Base-by-base conservation (phyloP, 2,113 vertebrate genomes). In the Rhynchomys soricoides region DNA sequence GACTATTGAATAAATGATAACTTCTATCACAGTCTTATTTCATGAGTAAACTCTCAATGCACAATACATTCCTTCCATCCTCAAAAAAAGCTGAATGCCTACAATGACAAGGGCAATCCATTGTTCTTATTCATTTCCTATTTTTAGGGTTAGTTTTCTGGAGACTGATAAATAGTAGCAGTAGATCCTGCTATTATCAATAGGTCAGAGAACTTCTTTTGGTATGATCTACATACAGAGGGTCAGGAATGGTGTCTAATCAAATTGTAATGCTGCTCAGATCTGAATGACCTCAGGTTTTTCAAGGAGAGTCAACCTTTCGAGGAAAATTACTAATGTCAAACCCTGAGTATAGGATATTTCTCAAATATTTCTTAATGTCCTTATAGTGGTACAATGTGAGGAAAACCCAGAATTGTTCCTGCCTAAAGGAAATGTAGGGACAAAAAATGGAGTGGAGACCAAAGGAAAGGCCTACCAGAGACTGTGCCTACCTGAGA, bases 321-420 rank as follows among this genome's bases (percentile, higher is more conserved):
- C 31, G 31, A 75, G 70, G 88, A 81, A 66, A 93, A 81, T 94
- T 91, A 89, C 48, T 94, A 93, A 75, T 82, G 57, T 74, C 87
- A 91, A 89, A 96, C 95, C 96, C 45, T 48, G 43, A n/a, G 37
- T 74, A 24, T 21, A 81, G 45, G 86, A 75, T 91, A 79, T 91
- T 93, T 11, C 68, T 70, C n/a, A 74, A 8, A 50, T 45, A 62
- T 7, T 1, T 74, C 90, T 52, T 48, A 91, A 94, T 71, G 88
- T 37, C 21, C 50, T 50, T 55, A 43, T 40, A 90, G 15, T 85
- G 21, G 7, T 0, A 3, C 43, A 79, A 73, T 29, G 15, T 62
- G 29, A 91, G 85, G 50, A 70, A 96, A 85, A 9, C 48, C 79
- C 19, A 45, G 13, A 66, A 17, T 45, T 68, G 1, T 83, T 64